A percentile compares a stretch with the other conserved stretches of the same genome.
Evolutionary conservation across 2,888 invertebrate species (phyloP).

Genomic region (Pheosia gnoma): DNA sequence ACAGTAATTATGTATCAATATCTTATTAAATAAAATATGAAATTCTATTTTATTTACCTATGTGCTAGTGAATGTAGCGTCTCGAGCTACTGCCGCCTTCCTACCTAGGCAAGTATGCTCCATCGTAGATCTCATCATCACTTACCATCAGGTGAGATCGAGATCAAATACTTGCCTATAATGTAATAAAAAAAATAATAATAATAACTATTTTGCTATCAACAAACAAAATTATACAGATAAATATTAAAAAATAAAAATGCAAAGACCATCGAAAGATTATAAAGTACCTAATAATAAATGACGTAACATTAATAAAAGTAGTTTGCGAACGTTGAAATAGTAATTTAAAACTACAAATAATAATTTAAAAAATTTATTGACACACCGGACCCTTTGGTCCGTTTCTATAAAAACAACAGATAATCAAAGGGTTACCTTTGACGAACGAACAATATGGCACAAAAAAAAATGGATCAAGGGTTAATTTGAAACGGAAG

Average conservation of each 20-base stretch:
- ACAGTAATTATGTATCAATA: not conserved
- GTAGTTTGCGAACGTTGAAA: slow-evolving; percentile 42
- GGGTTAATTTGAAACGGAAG: slow-evolving; percentile 66
- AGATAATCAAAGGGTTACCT: slow-evolving; percentile 79
- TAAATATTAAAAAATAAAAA: not conserved
- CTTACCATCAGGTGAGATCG: no score
- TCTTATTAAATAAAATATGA: slow-evolving; percentile 5
- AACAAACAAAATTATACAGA: no score
- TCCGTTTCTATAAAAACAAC: slow-evolving; percentile 57
- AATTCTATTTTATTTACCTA: not conserved
- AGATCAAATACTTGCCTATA: no score
- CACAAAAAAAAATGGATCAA: slow-evolving; percentile 60
- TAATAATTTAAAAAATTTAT: slow-evolving; percentile 50
- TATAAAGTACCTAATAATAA: slow-evolving; percentile 12
- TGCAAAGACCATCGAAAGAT: not conserved
- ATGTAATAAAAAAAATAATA: no score
- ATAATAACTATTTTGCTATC: no score
- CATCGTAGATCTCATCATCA: no score
- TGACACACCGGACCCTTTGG: slow-evolving; percentile 69
- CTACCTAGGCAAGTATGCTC: no score
- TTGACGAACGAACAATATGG: slow-evolving; percentile 58
- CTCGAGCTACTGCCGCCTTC: no score
- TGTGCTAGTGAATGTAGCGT: no score
- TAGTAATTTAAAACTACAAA: slow-evolving; percentile 55
- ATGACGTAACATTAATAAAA: slow-evolving; percentile 30